Conservation (phyloP, 1,140 invertebrate genomes). For the Brachionus plicatilis region DNA sequence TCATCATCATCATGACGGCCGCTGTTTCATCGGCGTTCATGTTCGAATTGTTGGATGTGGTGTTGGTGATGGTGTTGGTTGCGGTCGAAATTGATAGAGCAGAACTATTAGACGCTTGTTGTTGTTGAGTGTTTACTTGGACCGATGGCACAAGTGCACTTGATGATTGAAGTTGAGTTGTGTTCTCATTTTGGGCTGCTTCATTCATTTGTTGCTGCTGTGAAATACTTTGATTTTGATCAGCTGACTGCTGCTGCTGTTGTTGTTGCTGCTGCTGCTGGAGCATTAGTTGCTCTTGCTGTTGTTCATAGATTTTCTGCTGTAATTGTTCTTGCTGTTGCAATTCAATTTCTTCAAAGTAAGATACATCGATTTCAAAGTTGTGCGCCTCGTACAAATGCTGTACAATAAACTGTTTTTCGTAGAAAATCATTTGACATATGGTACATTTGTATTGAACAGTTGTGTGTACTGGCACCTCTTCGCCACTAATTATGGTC, state of each 20-base stretch:
- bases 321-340: slow-evolving; percentile 40
- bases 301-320: slow-evolving; percentile 38
- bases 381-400: slow-evolving; percentile 30
- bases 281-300: slow-evolving; percentile 29
- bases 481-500: slow-evolving; percentile 36
- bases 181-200: not conserved
- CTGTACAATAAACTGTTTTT: slow-evolving; percentile 34
- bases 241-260: not conserved
- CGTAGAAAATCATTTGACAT: slow-evolving; percentile 38
- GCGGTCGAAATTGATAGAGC: not conserved
- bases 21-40: slow-evolving; percentile 33
- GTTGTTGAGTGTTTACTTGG: not conserved
- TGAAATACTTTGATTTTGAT: not conserved
- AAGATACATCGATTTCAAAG: slow-evolving; percentile 35
- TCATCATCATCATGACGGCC: slow-evolving; percentile 40
- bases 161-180: not conserved
- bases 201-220: not conserved
- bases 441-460: slow-evolving; percentile 40
- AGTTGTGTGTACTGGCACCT: slow-evolving; percentile 31
- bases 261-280: not conserved
- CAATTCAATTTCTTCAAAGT: slow-evolving; percentile 35
- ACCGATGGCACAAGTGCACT: not conserved
- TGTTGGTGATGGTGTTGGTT: not conserved
- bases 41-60: not conserved
- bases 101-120: not conserved